Percentiles rank a stretch among this genome's conserved stretches.
Conservation (phyloP, 2,888 invertebrate species). For the Lepidocyrtoides sp. region DNA sequence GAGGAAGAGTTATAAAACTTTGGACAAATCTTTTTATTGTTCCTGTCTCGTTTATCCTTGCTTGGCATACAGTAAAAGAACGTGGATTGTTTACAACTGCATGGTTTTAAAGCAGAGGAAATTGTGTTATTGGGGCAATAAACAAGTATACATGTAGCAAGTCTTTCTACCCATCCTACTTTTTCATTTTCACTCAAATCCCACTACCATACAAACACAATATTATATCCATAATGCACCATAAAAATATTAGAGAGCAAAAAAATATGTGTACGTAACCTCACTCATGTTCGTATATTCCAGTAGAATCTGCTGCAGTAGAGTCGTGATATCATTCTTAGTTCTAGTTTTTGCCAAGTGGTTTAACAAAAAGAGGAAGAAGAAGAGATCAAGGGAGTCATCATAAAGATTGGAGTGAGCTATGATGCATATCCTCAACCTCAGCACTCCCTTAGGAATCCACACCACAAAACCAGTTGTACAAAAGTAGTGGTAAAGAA, state of each 20-base stretch:
- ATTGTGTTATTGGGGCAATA: conserved; percentile 1
- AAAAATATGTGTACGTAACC: too few relatives aligned
- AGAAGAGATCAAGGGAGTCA: conserved; percentile 59
- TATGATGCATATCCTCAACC: conserved; percentile 52
- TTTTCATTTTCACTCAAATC: not conserved
- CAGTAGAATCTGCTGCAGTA: not conserved
- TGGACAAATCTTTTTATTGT: conserved; percentile 1
- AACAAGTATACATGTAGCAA: not conserved
- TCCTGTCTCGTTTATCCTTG: not conserved
- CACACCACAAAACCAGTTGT: too few relatives aligned
- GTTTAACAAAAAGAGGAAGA: not conserved
- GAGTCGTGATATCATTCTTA: not conserved
- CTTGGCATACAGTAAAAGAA: not conserved
- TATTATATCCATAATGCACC: not conserved
- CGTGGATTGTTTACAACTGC: not conserved
- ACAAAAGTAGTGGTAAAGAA: too few relatives aligned
- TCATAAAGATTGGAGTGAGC: conserved; percentile 63
- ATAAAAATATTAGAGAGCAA: not conserved
- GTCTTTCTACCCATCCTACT: too few relatives aligned
- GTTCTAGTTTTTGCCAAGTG: not conserved
- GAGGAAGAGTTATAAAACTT: not conserved
- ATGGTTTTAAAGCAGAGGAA: not conserved
- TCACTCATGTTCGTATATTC: not conserved
- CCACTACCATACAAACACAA: not conserved
- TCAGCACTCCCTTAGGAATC: conserved; percentile 39